These are phyloP conservation scores for Sarcophaga bullata DNA, from an alignment of 1,140 invertebrate species.

Conservation along the genomic window DNA sequence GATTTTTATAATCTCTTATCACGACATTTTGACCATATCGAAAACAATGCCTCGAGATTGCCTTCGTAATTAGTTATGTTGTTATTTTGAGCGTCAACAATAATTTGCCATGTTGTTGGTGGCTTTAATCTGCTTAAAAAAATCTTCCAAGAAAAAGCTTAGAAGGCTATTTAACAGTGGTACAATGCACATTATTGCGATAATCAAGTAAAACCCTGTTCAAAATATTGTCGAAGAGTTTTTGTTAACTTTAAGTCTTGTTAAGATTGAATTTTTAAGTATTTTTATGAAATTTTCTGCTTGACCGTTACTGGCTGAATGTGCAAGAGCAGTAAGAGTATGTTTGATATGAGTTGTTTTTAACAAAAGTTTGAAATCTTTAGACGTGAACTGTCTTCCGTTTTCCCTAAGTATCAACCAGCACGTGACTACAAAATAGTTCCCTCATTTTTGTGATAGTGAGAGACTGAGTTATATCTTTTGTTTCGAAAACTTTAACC, in stretches of 20 bases:
- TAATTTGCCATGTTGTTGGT: conserved; percentile 20
- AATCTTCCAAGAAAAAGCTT: not conserved
- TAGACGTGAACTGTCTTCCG: not conserved
- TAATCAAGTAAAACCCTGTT: conserved; percentile 31
- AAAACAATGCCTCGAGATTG: not conserved
- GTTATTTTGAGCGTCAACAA: not conserved
- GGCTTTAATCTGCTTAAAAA: not conserved
- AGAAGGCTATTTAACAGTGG: not conserved
- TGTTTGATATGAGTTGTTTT: not conserved
- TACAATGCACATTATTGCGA: conserved; percentile 23
- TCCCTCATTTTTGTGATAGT: not conserved
- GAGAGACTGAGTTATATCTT: not conserved
- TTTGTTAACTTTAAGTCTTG: not conserved
- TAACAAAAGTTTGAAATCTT: not conserved
- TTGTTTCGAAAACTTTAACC: not conserved
- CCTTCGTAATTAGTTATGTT: conserved; percentile 5
- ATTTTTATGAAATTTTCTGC: conserved; percentile 30
- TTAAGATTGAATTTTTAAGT: conserved; percentile 39
- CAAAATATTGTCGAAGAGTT: not conserved
- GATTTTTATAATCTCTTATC: conserved; percentile 33
- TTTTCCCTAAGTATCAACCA: not conserved
- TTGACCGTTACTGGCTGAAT: not conserved
- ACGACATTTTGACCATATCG: not conserved
- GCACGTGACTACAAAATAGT: not conserved
- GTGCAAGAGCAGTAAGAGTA: not conserved